phyloP scores from a whole-genome alignment of 2,888 invertebrate species.

The Tachina fera region DNA sequence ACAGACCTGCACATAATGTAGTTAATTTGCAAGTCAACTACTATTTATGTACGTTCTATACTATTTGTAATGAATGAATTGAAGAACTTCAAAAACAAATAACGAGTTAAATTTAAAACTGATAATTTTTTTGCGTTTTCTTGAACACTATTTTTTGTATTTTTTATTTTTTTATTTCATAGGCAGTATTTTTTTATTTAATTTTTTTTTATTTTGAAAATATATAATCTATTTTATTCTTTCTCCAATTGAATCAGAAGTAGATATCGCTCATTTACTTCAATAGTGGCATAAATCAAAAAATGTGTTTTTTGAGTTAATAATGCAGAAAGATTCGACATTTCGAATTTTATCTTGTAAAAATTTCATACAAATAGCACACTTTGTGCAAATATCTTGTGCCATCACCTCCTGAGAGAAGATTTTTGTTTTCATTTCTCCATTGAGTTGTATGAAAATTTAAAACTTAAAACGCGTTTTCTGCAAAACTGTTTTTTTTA shows the following conservation, averaged over 20 bases:
- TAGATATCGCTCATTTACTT: too few relatives aligned
- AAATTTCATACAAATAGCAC: too few relatives aligned
- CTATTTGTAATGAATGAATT: neutral
- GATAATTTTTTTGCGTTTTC: constrained; percentile 20
- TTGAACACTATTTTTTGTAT: constrained; percentile 34
- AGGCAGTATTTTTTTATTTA: constrained; percentile 33
- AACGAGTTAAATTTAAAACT: neutral
- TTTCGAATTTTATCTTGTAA: too few relatives aligned
- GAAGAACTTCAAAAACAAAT: neutral
- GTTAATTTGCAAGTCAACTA: neutral
- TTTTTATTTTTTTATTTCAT: constrained; percentile 13
- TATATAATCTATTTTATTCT: neutral
- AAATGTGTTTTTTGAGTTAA: too few relatives aligned
- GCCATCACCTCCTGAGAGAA: too few relatives aligned
- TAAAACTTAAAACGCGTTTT: too few relatives aligned
- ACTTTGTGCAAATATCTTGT: too few relatives aligned
- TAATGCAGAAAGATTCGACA: too few relatives aligned
- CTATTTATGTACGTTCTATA: neutral
- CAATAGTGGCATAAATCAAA: too few relatives aligned
- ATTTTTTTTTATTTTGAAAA: neutral
- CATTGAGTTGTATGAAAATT: too few relatives aligned
- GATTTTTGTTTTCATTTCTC: too few relatives aligned
- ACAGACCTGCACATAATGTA: neutral
- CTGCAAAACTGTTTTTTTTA: too few relatives aligned
- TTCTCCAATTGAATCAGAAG: neutral